Percentiles rank a stretch among this genome's conserved stretches.
These are phyloP conservation scores for Genyomyrus donnyi DNA, from an alignment of 2,113 vertebrate species.

Conservation along the genomic window DNA sequence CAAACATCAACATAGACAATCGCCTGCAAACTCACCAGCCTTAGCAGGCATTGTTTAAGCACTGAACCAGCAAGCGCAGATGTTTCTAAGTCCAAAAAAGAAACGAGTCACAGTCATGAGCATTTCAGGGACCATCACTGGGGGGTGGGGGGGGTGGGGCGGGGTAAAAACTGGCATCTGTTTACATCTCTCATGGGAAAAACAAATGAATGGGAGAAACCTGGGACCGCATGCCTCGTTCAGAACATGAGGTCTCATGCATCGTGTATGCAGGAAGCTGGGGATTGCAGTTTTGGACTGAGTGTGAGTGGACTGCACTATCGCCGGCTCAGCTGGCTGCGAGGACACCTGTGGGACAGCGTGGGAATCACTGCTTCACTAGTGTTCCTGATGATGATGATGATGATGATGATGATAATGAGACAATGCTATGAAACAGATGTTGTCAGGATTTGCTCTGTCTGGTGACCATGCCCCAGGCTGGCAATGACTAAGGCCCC, in stretches of 20 bases:
- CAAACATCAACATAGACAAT: neutral
- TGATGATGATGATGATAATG: neutral
- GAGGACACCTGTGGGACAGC: neutral
- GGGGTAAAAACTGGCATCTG: neutral
- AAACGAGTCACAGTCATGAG: neutral
- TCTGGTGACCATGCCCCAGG: neutral
- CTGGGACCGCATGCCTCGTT: neutral
- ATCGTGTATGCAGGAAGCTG: neutral
- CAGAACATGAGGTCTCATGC: neutral
- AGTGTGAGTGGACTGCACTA: neutral
- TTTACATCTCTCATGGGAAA: neutral
- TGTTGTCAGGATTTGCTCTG: neutral
- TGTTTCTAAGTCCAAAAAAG: neutral
- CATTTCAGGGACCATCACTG: neutral
- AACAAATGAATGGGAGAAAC: neutral
- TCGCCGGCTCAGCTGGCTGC: neutral
- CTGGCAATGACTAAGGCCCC: neutral
- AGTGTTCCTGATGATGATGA: neutral
- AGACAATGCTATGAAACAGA: neutral
- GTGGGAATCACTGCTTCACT: neutral
- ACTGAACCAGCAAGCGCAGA: neutral
- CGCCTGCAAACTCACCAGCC: neutral
- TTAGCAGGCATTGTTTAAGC: neutral
- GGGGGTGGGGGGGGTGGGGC: neutral
- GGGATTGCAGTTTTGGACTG: neutral